Evolutionary conservation across 2,113 vertebrate species (phyloP).

Genomic region (Periophthalmodon schlosseri): DNA sequence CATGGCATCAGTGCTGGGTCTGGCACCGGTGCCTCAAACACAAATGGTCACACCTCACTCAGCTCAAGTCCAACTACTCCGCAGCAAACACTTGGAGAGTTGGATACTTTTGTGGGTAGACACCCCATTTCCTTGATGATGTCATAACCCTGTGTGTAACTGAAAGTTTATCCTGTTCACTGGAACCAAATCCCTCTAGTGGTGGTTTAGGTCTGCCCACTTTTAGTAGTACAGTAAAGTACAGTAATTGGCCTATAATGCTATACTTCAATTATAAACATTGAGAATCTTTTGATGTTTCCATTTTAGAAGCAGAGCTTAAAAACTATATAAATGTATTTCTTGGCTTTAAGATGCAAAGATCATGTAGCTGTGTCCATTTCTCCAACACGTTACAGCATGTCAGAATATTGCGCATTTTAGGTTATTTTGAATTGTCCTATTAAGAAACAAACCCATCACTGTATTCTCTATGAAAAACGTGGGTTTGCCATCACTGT

Average conservation of each 20-base stretch:
- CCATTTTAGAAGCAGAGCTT: too few species aligned
- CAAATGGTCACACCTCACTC: slow-evolving; percentile 15
- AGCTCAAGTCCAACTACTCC: neutral
- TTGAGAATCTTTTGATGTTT: too few species aligned
- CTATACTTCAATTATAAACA: too few species aligned
- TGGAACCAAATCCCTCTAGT: slow-evolving; percentile 37
- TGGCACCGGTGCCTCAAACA: slow-evolving; percentile 30
- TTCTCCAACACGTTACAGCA: neutral
- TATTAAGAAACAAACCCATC: neutral
- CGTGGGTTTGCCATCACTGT: too few species aligned
- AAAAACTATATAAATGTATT: too few species aligned
- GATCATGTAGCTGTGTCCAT: neutral
- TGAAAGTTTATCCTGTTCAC: neutral
- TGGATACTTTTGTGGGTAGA: neutral
- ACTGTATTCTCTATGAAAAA: too few species aligned
- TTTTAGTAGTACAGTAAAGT: too few species aligned
- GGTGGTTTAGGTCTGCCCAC: neutral
- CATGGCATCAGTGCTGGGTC: slow-evolving; percentile 42
- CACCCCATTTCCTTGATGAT: slow-evolving; percentile 27
- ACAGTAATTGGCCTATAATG: too few species aligned
- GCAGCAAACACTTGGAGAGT: slow-evolving; percentile 2
- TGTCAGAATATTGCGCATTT: neutral
- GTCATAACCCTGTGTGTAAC: slow-evolving; percentile 16
- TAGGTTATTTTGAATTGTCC: neutral
- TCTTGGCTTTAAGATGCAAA: too few species aligned